Conservation (phyloP, 1,140 invertebrate species). For the Zaprionus taronus region DNA sequence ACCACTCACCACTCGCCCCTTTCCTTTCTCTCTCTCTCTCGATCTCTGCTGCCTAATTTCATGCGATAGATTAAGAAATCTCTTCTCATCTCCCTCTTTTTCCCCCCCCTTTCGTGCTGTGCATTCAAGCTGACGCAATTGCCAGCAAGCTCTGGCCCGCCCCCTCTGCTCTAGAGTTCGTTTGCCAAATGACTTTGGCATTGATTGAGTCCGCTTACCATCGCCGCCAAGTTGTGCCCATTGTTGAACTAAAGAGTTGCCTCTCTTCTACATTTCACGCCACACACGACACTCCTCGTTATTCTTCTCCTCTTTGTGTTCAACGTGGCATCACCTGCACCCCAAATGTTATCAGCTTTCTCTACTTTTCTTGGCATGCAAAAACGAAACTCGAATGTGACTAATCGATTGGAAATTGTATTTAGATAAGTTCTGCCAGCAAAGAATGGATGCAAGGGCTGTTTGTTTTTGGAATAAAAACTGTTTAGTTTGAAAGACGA, state of each 20-base stretch:
- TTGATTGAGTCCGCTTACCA: slow-evolving; percentile 19
- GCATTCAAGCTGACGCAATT: neutral
- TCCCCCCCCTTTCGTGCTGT: neutral
- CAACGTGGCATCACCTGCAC: neutral
- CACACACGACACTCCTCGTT: neutral
- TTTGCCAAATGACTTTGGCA: slow-evolving; percentile 47
- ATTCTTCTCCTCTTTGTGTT: neutral
- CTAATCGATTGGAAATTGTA: slow-evolving; percentile 7
- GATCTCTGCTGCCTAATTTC: neutral
- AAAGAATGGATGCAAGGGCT: too few species aligned
- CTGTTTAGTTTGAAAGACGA: neutral
- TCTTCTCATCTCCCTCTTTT: neutral
- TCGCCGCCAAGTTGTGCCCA: slow-evolving; percentile 16
- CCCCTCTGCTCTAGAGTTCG: neutral
- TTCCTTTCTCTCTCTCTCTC: neutral
- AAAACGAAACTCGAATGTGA: neutral
- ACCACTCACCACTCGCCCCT: neutral
- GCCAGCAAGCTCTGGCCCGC: neutral
- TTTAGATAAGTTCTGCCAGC: neutral
- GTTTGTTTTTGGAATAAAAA: neutral
- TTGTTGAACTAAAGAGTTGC: neutral
- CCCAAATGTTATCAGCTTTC: neutral
- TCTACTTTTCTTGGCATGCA: neutral
- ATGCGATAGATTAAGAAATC: slow-evolving; percentile 3
- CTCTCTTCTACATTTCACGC: neutral